A percentile compares a stretch with the other conserved stretches of the same genome.
Evolutionary conservation across 2,797 vertebrate genomes (phyloP).

Genomic region (Centroberyx gerrardi): DNA sequence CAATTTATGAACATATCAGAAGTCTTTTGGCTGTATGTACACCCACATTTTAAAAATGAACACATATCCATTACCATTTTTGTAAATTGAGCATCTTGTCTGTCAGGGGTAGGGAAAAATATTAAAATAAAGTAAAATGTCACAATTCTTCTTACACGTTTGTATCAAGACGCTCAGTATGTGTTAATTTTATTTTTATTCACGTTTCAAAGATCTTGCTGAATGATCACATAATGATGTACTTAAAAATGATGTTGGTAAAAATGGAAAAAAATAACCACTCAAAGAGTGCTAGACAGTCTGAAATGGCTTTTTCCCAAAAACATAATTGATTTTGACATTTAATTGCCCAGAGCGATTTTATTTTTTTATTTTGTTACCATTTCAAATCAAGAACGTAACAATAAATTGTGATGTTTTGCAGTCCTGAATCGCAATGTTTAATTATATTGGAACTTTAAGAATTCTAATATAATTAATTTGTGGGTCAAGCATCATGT

Average conservation of each 20-base stretch:
- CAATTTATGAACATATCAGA: slow-evolving; percentile 1
- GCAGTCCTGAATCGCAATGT: not conserved
- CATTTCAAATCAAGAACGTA: not conserved
- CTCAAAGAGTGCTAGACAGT: not conserved
- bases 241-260: not conserved
- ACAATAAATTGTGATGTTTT: not conserved
- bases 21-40: not conserved
- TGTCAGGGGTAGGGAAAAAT: not conserved
- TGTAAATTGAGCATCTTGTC: not conserved
- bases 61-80: not conserved
- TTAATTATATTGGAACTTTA: not conserved
- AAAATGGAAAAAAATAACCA: not conserved
- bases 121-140: not conserved
- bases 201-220: not conserved
- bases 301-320: not conserved
- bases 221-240: not conserved
- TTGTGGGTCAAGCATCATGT: too few relatives aligned
- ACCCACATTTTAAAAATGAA: not conserved
- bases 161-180: not conserved
- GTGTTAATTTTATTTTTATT: not conserved
- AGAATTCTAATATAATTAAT: too few relatives aligned
- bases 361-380: not conserved
- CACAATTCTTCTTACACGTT: not conserved
- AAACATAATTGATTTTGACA: not conserved
- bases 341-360: not conserved